phyloP scores from a whole-genome alignment of 1,140 invertebrate species.

The Scylla paramamosain region DNA sequence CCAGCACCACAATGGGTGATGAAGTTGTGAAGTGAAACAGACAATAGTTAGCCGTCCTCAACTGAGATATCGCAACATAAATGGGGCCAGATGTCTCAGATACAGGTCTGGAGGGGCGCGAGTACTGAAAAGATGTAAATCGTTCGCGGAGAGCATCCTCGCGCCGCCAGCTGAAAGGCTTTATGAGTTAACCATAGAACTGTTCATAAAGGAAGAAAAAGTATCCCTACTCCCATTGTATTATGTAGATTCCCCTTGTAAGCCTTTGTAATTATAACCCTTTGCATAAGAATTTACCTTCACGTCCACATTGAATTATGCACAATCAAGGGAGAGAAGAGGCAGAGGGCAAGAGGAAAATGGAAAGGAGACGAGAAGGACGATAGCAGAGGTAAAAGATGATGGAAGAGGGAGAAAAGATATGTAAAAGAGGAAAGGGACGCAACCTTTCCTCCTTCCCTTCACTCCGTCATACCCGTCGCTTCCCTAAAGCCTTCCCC shows the following conservation, averaged over 20 bases:
- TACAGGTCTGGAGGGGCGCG: not conserved
- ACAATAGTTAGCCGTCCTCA: not conserved
- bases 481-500: not conserved
- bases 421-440: not conserved
- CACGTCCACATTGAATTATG: not conserved
- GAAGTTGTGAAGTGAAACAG: slow-evolving; percentile 22
- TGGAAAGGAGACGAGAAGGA: not conserved
- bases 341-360: not conserved
- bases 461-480: not conserved
- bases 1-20: not conserved
- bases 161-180: too few species aligned
- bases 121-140: not conserved
- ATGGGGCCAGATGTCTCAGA: not conserved
- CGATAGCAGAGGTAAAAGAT: too few species aligned
- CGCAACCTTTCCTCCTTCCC: not conserved
- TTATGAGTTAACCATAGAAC: not conserved
- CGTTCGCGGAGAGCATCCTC: not conserved
- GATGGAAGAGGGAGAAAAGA: not conserved
- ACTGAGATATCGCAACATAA: not conserved
- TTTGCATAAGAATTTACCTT: not conserved
- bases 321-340: not conserved
- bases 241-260: not conserved
- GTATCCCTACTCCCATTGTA: not conserved
- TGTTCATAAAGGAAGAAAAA: not conserved
- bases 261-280: not conserved